These are phyloP conservation scores for Chrysogorgia sp. DNA, from an alignment of 92 coral and sea anemone genomes.

Conservation along the genomic window DNA sequence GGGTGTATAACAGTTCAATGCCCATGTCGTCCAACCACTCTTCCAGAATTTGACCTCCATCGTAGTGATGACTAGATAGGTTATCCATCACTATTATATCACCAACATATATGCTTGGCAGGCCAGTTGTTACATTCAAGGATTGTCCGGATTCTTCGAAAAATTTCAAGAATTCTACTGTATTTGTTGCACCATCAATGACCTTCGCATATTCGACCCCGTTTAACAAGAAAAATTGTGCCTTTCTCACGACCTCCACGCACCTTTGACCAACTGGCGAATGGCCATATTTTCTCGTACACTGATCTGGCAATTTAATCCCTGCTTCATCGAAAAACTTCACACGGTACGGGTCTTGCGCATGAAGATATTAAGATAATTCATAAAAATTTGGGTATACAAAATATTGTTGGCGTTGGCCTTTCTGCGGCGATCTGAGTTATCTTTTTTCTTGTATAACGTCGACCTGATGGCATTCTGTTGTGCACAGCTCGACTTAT, in stretches of 20 bases:
- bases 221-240: constrained; percentile 36
- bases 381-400: constrained; percentile 63
- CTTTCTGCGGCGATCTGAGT: constrained; percentile 52
- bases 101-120: constrained; percentile 17
- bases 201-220: constrained; percentile 49
- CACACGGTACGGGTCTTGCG: constrained; percentile 46
- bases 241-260: constrained; percentile 47
- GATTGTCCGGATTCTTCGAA: constrained; percentile 29
- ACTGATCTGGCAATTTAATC: constrained; percentile 41
- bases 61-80: constrained; percentile 31
- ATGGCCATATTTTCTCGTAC: constrained; percentile 50
- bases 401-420: constrained; percentile 43
- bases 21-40: constrained; percentile 30
- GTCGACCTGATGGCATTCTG: constrained; percentile 51
- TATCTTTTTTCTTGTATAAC: constrained; percentile 46
- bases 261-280: constrained; percentile 50
- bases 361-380: constrained; percentile 46
- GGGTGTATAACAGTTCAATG: constrained; percentile 53
- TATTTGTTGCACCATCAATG: constrained; percentile 49
- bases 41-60: constrained; percentile 31
- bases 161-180: constrained; percentile 43
- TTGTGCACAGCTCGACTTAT: constrained; percentile 50
- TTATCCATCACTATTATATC: constrained; percentile 27
- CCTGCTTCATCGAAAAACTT: constrained; percentile 66
- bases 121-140: constrained; percentile 13